A percentile compares a stretch with the other conserved stretches of the same genome.
Evolutionary conservation across 92 coral and sea anemone species (phyloP).

Genomic region (Palythoa caribaeorum): DNA sequence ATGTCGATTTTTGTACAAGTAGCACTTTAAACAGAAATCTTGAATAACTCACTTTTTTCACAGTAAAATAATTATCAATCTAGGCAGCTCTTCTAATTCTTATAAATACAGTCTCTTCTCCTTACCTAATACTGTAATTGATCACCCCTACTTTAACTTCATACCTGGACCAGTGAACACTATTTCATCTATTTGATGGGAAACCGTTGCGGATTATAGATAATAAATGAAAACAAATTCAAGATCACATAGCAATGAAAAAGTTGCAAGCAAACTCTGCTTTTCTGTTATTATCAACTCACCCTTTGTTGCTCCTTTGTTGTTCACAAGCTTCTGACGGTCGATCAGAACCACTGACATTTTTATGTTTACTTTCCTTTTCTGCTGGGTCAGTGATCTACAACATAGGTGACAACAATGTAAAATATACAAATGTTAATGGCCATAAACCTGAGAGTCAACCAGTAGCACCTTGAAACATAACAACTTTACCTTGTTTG

Average conservation of each 20-base stretch:
- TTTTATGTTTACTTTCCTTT: not conserved
- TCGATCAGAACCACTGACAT: not conserved
- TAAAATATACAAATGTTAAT: not conserved
- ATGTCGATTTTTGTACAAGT: too few species aligned
- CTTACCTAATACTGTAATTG: too few species aligned
- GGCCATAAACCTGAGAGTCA: not conserved
- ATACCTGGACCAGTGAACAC: too few species aligned
- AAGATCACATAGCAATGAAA: not conserved
- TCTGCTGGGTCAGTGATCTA: not conserved
- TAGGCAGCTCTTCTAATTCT: too few species aligned
- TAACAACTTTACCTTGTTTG: constrained; percentile 59
- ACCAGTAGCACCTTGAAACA: not conserved
- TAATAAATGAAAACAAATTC: too few species aligned
- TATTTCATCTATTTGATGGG: too few species aligned
- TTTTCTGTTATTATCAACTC: not conserved
- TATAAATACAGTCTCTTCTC: too few species aligned
- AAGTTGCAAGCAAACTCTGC: not conserved
- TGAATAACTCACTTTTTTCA: too few species aligned
- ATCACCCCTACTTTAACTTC: too few species aligned
- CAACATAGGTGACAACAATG: not conserved
- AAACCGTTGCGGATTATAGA: too few species aligned
- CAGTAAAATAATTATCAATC: too few species aligned
- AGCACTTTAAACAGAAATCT: too few species aligned
- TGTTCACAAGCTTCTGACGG: not conserved
- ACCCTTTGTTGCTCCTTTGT: not conserved